Conservation (phyloP, 2,113 vertebrate species). For the Cyanistes caeruleus region DNA sequence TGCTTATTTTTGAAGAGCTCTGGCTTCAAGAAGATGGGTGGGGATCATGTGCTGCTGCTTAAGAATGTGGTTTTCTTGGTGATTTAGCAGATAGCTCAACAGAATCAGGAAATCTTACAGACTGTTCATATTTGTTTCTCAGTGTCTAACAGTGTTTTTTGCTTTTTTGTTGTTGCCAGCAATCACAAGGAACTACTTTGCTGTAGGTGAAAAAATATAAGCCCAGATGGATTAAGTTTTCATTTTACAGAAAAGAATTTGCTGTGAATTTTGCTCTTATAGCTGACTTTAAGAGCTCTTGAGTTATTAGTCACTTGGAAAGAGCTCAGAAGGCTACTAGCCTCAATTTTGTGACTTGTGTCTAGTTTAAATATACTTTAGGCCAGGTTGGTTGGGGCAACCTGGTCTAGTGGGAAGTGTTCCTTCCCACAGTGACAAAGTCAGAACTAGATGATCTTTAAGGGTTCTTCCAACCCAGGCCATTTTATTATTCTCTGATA, state of each 20-base stretch:
- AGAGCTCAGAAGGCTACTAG: background rate
- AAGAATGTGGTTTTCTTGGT: constrained; percentile 27
- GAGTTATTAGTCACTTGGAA: background rate
- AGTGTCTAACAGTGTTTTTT: background rate
- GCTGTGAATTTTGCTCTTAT: background rate
- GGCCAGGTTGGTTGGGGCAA: background rate
- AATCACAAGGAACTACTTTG: background rate
- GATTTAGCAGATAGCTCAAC: constrained; percentile 10
- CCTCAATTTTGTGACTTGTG: background rate
- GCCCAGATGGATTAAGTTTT: background rate
- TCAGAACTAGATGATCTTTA: background rate
- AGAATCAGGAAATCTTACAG: constrained; percentile 39
- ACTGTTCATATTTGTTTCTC: background rate
- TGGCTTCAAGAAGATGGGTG: background rate
- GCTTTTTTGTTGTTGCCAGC: background rate
- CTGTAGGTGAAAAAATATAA: background rate
- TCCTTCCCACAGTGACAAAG: fast-evolving
- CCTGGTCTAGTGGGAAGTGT: too few relatives aligned
- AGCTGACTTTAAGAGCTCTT: background rate
- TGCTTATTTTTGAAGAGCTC: background rate
- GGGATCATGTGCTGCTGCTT: background rate
- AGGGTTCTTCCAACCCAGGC: background rate
- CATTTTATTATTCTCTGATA: background rate
- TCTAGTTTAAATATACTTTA: background rate
- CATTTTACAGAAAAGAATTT: background rate